Base-by-base conservation (phyloP, 2,888 invertebrate species). In the Lasioglossum leucozonium region DNA sequence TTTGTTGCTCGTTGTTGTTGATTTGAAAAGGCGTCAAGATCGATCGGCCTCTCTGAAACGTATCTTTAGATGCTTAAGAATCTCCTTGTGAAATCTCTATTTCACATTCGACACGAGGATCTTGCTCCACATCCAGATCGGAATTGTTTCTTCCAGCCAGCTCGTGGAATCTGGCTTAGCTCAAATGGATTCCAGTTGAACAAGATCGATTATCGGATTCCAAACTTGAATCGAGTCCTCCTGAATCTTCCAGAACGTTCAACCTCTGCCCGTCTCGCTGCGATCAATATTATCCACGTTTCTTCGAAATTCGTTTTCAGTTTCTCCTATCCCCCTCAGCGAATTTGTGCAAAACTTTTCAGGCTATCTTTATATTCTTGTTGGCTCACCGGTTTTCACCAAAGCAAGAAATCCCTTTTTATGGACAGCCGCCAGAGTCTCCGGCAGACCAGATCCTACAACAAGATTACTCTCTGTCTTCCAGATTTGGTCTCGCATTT, bases 401-500 rank as follows among this genome's bases (percentile, higher is more conserved):
- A 37, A 37, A 37, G 34, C n/a, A 34, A 22, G 67, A 62, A 44
- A n/a, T 40, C 40, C 10, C 67, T 67, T 67, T 67, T 67, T 67
- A 67, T 67, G 67, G 67, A 4, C 37, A 34, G 16, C 65, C 4
- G 30, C 65, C 18, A 40, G 37, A 67, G n/a, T n/a, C 67, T 40
- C 22, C 18, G 18, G 65, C 4, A 30, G 34, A 67, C 67, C 22
- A 37, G 67, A 67, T 67, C 22, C 40, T 67, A 37, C 40, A 40
- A 11, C 67, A 67, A 67, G 67, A 67, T 67, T 37, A 67, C 67
- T 37, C 40, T 67, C 67, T 18, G 30, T 65, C 67, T 37, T 67
- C 67, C 67, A 67, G 67, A 67, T 67, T 67, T 67, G 67, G 67
- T 37, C 22, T 67, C 37, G 34, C 13, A 67, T 34, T 67, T 67